Evolutionary conservation across 2,113 vertebrate genomes (phyloP).

Genomic region (Girardinichthys multiradiatus): DNA sequence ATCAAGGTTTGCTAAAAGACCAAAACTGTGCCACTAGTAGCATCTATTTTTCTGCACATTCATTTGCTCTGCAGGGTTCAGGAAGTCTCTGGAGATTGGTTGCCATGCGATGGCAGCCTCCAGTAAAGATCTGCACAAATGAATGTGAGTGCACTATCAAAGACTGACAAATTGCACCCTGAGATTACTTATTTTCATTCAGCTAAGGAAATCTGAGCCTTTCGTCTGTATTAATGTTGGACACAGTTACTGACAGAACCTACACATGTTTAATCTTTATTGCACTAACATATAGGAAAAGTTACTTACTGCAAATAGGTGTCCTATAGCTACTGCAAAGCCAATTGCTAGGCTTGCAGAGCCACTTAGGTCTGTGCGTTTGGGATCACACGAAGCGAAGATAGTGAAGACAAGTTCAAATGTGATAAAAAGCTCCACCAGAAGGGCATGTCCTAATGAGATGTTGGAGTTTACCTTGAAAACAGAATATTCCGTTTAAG

Average conservation of each 20-base stretch:
- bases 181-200: slow-evolving; percentile 37
- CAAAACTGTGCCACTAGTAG: slow-evolving; percentile 28
- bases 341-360: slow-evolving; percentile 92
- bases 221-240: slow-evolving; percentile 7
- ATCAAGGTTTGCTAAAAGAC: background rate
- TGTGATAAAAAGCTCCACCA: slow-evolving; percentile 95
- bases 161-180: slow-evolving; percentile 32
- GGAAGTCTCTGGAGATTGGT: slow-evolving; percentile 59
- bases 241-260: background rate
- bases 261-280: slow-evolving; percentile 1
- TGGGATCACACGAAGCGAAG: slow-evolving; percentile 96
- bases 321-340: slow-evolving; percentile 92
- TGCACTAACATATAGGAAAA: background rate
- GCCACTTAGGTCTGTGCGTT: slow-evolving; percentile 89
- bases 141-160: slow-evolving; percentile 59
- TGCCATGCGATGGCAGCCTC: slow-evolving; percentile 70
- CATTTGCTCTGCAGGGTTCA: slow-evolving; percentile 58
- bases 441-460: slow-evolving; percentile 86
- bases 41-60: slow-evolving; percentile 61
- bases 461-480: slow-evolving; percentile 87
- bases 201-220: slow-evolving; percentile 4
- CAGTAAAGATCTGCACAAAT: slow-evolving; percentile 56
- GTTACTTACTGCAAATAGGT: slow-evolving; percentile 94
- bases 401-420: slow-evolving; percentile 97
- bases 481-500: background rate